These are phyloP conservation scores for Hemicentrotus pulcherrimus DNA, from an alignment of 35 echinoderm and acorn worm species.

Conservation along the genomic window DNA sequence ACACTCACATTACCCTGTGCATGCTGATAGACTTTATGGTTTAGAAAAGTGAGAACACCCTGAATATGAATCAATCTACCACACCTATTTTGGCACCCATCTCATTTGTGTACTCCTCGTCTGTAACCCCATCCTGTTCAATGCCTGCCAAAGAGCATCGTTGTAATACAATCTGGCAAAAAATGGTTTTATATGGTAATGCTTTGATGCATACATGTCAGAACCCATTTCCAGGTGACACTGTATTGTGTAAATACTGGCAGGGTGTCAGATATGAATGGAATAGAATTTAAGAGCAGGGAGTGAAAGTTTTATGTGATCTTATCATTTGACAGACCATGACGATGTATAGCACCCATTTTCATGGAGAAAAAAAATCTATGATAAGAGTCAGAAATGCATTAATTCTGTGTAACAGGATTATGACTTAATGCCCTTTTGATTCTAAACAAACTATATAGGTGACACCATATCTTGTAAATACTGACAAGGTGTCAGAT, in stretches of 20 bases:
- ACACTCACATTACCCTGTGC: not conserved
- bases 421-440: no score
- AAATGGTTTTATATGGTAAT: not conserved
- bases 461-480: no score
- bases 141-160: not conserved
- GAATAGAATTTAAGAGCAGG: not conserved
- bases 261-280: not conserved
- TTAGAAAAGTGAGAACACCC: not conserved
- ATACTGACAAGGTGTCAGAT: no score
- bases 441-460: no score
- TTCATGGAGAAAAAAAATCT: no score
- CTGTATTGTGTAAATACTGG: not conserved
- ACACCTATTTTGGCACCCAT: not conserved
- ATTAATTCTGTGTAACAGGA: no score
- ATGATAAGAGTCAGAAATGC: no score
- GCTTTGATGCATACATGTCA: not conserved
- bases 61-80: not conserved
- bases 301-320: not conserved
- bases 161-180: not conserved
- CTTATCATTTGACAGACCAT: not conserved
- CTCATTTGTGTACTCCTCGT: not conserved
- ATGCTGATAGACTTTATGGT: not conserved
- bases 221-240: not conserved
- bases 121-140: not conserved
- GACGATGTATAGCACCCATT: not conserved